A percentile compares a stretch with the other conserved stretches of the same genome.
phyloP scores from a whole-genome alignment of 2,113 vertebrate genomes.

The Morone saxatilis region DNA sequence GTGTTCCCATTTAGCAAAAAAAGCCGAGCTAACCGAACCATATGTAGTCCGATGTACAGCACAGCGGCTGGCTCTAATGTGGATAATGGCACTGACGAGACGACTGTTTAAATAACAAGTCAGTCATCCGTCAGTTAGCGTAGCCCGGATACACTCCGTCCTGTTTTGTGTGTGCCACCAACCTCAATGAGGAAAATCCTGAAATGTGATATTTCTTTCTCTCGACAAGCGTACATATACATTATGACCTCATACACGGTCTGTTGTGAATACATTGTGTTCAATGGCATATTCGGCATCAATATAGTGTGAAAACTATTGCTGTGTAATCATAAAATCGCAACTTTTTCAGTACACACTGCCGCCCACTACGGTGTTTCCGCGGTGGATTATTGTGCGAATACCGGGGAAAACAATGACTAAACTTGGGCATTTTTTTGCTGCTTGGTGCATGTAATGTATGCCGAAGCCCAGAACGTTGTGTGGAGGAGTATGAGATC shows the following conservation, averaged over 20 bases:
- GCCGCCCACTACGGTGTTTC: conserved; percentile 28
- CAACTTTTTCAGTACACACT: conserved; percentile 52
- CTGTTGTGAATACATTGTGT: rapidly evolving
- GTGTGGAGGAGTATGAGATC: too few relatives aligned
- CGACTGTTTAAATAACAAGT: not conserved
- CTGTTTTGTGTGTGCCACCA: conserved; percentile 12
- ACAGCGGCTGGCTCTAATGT: not conserved
- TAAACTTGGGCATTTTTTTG: not conserved
- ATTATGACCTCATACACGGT: rapidly evolving
- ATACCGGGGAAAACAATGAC: not conserved
- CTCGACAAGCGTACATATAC: rapidly evolving
- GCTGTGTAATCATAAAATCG: not conserved
- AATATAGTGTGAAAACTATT: not conserved
- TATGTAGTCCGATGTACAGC: not conserved
- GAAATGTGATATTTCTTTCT: conserved; percentile 1
- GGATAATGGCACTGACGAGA: not conserved
- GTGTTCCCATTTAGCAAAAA: conserved; percentile 65
- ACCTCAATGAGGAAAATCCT: conserved; percentile 14
- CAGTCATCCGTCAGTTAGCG: conserved; percentile 5
- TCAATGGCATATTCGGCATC: conserved; percentile 13
- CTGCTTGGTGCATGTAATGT: not conserved
- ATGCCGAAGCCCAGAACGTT: not conserved
- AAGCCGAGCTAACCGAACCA: too few relatives aligned
- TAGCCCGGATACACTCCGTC: conserved; percentile 14
- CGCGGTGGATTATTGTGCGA: conserved; percentile 14